Evolutionary conservation across 64 coral and sea anemone genomes (phyloP).

Genomic region (Pocillopora verrucosa): DNA sequence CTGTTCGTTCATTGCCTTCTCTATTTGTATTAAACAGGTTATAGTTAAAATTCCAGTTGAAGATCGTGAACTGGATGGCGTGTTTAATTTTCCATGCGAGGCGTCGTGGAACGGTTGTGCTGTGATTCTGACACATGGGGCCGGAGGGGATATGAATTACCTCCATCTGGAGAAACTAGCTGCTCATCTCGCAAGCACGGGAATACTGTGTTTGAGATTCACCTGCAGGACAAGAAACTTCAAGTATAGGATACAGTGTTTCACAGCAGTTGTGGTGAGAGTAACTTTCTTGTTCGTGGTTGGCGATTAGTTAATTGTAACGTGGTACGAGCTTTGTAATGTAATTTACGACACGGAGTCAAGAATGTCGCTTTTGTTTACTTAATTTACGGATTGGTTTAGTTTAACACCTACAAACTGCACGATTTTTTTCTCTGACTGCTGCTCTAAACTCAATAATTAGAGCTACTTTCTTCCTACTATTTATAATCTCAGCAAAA

Average conservation of each 20-base stretch:
- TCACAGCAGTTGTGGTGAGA: conserved; percentile 82
- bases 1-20: not conserved
- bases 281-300: not conserved
- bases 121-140: conserved; percentile 91
- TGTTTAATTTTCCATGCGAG: conserved; percentile 70
- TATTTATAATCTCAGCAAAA: not conserved
- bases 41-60: conserved; percentile 78
- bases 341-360: not conserved
- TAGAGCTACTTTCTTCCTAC: not conserved
- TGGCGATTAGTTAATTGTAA: not conserved
- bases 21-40: conserved; percentile 14
- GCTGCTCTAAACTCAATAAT: too few relatives aligned
- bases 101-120: conserved; percentile 88
- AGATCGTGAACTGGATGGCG: conserved; percentile 77
- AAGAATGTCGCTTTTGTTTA: not conserved
- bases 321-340: not conserved
- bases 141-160: conserved; percentile 82
- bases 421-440: not conserved
- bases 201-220: conserved; percentile 94
- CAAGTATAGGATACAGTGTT: conserved; percentile 88
- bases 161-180: conserved; percentile 81
- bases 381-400: not conserved
- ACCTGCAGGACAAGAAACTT: conserved; percentile 96
- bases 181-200: conserved; percentile 66
- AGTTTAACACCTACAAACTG: not conserved